These are phyloP conservation scores for Cossypha dichroa DNA, from an alignment of 2,797 vertebrate species.

Conservation along the genomic window DNA sequence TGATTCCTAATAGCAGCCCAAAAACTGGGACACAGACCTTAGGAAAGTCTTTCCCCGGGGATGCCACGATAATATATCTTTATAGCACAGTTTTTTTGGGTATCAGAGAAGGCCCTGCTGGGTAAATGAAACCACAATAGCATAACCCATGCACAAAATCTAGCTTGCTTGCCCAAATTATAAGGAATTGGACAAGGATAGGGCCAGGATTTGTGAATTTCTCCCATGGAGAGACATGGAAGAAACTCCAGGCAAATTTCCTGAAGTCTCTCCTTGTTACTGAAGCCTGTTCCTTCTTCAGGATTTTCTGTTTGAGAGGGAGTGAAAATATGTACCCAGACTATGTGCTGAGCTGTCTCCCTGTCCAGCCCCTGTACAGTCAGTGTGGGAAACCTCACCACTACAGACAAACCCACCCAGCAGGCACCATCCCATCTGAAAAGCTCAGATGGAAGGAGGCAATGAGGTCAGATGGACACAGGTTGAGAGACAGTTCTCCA, in stretches of 20 bases:
- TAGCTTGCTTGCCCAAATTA: background rate
- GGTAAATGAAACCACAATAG: background rate
- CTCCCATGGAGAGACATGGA: background rate
- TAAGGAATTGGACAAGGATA: background rate
- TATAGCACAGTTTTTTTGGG: background rate
- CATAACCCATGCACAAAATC: background rate
- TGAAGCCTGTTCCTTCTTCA: background rate
- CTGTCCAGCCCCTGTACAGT: background rate
- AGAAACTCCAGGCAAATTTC: background rate
- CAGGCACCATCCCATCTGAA: background rate
- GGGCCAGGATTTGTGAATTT: background rate
- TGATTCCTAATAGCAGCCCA: background rate
- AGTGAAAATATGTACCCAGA: accelerated
- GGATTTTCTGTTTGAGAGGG: background rate
- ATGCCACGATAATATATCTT: background rate
- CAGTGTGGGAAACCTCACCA: background rate
- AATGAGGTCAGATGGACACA: background rate
- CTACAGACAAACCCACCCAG: background rate
- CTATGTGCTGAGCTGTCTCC: accelerated
- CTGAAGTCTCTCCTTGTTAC: background rate
- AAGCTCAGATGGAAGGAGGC: background rate
- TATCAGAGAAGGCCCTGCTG: background rate
- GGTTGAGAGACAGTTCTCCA: background rate
- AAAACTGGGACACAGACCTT: background rate
- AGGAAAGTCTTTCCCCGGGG: background rate